phyloP scores from a whole-genome alignment of 1,140 invertebrate species.

The Drosophila sp. region DNA sequence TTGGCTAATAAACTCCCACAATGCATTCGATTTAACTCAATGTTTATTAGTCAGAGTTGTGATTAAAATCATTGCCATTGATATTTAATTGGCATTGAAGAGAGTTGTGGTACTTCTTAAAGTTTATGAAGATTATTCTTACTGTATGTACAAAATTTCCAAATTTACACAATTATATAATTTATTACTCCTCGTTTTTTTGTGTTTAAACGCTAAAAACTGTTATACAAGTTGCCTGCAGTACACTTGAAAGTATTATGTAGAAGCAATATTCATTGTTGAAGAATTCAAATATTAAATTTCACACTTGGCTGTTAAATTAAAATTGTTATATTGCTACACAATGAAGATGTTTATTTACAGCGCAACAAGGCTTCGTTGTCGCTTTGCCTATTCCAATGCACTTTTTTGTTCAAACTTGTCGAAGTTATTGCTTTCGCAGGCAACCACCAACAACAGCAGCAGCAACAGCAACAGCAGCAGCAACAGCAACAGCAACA shows the following conservation, averaged over 20 bases:
- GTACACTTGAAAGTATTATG: neutral
- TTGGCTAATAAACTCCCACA: neutral
- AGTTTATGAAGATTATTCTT: no score
- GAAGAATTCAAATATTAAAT: no score
- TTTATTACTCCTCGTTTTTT: no score
- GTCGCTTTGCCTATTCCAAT: neutral
- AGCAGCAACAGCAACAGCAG: neutral
- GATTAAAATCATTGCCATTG: no score
- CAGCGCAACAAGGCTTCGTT: slow-evolving; percentile 24
- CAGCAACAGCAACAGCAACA: slow-evolving; percentile 2
- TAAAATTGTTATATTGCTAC: slow-evolving; percentile 18
- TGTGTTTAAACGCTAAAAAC: no score
- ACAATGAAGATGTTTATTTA: neutral
- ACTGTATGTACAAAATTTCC: no score
- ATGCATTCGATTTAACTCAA: neutral
- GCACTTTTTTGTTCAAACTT: slow-evolving; percentile 54
- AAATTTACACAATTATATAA: no score
- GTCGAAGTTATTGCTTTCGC: slow-evolving; percentile 75
- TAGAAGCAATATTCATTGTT: no score
- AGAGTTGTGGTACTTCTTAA: no score
- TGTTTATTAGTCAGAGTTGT: no score
- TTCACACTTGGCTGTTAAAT: neutral
- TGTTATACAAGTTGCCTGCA: slow-evolving; percentile 15
- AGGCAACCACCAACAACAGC: slow-evolving; percentile 29
- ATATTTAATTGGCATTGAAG: no score